Conservation (phyloP, 2,797 vertebrate genomes). For the Taenioides sp. region DNA sequence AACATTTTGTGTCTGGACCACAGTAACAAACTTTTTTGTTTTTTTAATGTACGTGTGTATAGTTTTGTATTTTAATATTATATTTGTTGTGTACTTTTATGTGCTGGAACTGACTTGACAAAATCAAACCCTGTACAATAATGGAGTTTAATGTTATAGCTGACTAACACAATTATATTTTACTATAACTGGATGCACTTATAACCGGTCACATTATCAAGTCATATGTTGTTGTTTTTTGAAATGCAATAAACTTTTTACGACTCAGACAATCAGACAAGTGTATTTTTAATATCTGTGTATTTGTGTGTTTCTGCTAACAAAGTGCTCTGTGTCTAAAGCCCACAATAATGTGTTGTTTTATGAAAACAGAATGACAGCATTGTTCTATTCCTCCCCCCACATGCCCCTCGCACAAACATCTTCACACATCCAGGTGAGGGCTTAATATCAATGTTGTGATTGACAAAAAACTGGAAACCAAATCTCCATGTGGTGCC, state of each 20-base stretch:
- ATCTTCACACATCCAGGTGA: background rate
- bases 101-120: no score
- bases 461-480: constrained; percentile 9
- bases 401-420: background rate
- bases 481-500: background rate
- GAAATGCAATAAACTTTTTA: constrained; percentile 1
- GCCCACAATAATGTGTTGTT: constrained; percentile 5
- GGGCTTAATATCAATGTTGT: background rate
- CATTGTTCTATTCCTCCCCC: constrained; percentile 4
- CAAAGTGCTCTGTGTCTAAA: background rate
- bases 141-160: no score
- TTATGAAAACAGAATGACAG: constrained; percentile 4
- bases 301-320: background rate
- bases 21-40: background rate
- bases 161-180: background rate
- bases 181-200: background rate
- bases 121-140: no score
- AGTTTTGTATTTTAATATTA: background rate
- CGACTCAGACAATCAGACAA: background rate
- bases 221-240: background rate
- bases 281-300: background rate
- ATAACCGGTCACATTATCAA: background rate
- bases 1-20: background rate
- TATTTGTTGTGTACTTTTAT: no score
- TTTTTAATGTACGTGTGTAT: background rate